Evolutionary conservation across 2,888 invertebrate genomes (phyloP).

Genomic region (Callimorpha dominula): DNA sequence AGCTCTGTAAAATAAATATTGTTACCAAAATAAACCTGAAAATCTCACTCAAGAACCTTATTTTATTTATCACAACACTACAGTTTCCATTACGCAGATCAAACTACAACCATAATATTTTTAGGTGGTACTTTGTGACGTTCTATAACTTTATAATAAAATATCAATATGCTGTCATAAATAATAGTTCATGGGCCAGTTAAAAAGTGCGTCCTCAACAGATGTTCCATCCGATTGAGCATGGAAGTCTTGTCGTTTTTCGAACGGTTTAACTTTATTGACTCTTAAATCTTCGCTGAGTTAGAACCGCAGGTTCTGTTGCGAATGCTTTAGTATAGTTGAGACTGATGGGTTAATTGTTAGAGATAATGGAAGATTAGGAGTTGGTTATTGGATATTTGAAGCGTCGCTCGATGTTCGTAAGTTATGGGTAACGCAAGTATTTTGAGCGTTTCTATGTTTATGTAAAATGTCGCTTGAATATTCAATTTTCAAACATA

Average conservation of each 20-base stretch:
- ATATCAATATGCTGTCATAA: not conserved
- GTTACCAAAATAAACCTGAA: too few relatives aligned
- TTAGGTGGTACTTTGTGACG: not conserved
- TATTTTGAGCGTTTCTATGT: not conserved
- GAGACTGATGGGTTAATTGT: conserved; percentile 2
- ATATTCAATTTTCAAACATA: not conserved
- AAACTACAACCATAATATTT: not conserved
- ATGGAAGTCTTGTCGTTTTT: conserved; percentile 47
- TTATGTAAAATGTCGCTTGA: not conserved
- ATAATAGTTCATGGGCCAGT: not conserved
- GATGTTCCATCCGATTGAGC: conserved; percentile 56
- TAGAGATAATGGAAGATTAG: not conserved
- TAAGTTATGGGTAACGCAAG: not conserved
- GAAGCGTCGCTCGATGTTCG: not conserved
- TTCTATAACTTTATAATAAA: not conserved
- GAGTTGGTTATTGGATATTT: not conserved
- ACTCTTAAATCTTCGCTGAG: conserved; percentile 45
- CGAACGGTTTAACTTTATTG: conserved; percentile 58
- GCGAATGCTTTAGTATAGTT: not conserved
- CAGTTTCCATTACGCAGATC: not conserved
- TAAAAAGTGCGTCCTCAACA: conserved; percentile 38
- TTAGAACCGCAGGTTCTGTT: not conserved
- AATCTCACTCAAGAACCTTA: too few relatives aligned
- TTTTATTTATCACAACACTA: too few relatives aligned
- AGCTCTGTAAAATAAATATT: too few relatives aligned